Conservation (phyloP, 2,888 invertebrate genomes). For the Biston betularia region DNA sequence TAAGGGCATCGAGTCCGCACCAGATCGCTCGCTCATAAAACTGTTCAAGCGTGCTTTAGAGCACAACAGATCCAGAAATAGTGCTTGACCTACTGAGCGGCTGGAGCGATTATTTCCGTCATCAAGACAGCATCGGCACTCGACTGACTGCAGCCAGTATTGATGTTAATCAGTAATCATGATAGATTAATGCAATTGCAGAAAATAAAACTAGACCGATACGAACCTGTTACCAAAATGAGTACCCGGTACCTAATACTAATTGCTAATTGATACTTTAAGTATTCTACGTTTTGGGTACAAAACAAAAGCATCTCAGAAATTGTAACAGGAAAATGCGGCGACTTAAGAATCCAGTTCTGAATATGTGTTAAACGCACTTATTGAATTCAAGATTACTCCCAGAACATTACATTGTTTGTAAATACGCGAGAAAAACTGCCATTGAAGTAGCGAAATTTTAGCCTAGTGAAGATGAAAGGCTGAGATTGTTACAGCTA, state of each 20-base stretch:
- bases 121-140: conserved; percentile 67
- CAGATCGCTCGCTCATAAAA: conserved; percentile 69
- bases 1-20: conserved; percentile 60
- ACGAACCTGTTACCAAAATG: conserved; percentile 11
- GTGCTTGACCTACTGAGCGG: conserved; percentile 82
- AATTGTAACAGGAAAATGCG: conserved; percentile 15
- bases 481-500: too few relatives aligned
- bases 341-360: neutral
- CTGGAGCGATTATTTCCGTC: conserved; percentile 85
- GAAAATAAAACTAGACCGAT: conserved; percentile 38
- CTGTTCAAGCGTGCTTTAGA: conserved; percentile 71
- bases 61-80: conserved; percentile 81
- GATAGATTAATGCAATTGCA: conserved; percentile 56
- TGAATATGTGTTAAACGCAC: conserved; percentile 1
- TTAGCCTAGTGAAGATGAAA: neutral
- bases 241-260: too few relatives aligned
- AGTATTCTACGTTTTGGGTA: neutral
- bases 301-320: neutral
- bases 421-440: neutral
- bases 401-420: neutral
- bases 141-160: conserved; percentile 56
- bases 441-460: neutral
- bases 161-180: conserved; percentile 68
- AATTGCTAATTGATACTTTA: too few relatives aligned
- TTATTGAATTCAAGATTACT: conserved; percentile 1